Percentiles rank a stretch among this genome's conserved stretches.
phyloP scores from a whole-genome alignment of 2,113 vertebrate genomes.

The Ictalurus furcatus region DNA sequence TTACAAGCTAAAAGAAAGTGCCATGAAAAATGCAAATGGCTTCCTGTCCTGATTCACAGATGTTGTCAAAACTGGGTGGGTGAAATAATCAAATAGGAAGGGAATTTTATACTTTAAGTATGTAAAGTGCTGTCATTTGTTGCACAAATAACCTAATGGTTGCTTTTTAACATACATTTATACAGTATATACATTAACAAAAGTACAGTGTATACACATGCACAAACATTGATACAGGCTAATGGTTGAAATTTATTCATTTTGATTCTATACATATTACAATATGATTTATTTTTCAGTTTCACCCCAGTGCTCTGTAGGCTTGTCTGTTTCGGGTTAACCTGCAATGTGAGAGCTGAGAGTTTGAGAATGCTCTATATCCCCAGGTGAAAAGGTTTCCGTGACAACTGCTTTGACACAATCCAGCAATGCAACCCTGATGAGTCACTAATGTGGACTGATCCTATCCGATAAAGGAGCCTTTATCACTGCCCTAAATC shows the following conservation, averaged over 20 bases:
- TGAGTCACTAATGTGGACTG: no score
- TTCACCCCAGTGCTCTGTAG: neutral
- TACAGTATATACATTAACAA: neutral
- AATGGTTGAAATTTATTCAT: neutral
- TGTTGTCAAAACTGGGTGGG: neutral
- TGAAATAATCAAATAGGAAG: neutral
- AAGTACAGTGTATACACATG: neutral
- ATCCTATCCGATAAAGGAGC: neutral
- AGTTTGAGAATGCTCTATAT: neutral
- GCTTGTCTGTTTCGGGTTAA: neutral
- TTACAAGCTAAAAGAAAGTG: neutral
- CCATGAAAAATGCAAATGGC: neutral
- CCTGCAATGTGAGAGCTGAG: neutral
- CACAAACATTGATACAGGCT: neutral
- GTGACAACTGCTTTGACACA: neutral
- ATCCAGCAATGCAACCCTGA: constrained; percentile 34
- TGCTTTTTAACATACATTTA: neutral
- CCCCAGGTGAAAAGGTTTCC: neutral
- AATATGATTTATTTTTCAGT: neutral
- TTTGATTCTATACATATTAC: neutral
- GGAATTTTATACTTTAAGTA: neutral
- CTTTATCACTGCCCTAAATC: constrained; percentile 19
- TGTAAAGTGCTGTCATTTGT: neutral
- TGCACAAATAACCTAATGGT: neutral
- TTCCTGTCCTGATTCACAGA: neutral